Evolutionary conservation across 2,797 vertebrate genomes (phyloP), one percentile per base, ranked within the genome.

Genomic region (Anolis apletophallus): DNA sequence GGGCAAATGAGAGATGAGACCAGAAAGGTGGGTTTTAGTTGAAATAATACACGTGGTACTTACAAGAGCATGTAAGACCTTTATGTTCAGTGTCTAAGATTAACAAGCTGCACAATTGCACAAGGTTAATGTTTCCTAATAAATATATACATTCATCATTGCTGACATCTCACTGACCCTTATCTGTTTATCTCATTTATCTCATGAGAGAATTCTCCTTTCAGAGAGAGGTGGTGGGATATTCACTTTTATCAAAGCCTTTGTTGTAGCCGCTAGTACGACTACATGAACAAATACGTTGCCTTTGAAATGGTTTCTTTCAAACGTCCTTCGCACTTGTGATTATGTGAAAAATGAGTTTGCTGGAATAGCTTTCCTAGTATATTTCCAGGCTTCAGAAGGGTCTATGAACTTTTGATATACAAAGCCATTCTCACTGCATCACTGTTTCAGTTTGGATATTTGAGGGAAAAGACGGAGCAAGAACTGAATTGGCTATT

Each of bases 401-500:
- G 21, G 50, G 40, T 81, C 75, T 54, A 26, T 36, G 64, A 83
- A 83, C 36, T 61, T 52, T n/a, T 9, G 21, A 14, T 17, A 21
- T 64, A 73, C 29, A 81, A 86, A 86, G 26, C 67, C 46, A 61
- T 34, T 87, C 36, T 78, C 55, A 64, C 21, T 78, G 54, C 78
- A 64, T 57, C 11, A 59, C n/a, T 82, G 23, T 77, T 77, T 82
- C 68, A 72, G 23, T 71, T 78, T 36, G 50, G 17, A 75, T 67
- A 76, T 76, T 76, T 82, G 23, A n/a, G 6, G 46, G 29, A 71
- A 83, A 72, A 40, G 54, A 64, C 61, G 79, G 54, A 83, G 40
- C 55, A 83, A 83, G 67, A 71, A 83, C 16, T 67, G 85, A 81
- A 86, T 86, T 81, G 77, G 67, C 61, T 83, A 83, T 83, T 83